phyloP scores from a whole-genome alignment of 2,888 invertebrate genomes.

The Tipula helvola region DNA sequence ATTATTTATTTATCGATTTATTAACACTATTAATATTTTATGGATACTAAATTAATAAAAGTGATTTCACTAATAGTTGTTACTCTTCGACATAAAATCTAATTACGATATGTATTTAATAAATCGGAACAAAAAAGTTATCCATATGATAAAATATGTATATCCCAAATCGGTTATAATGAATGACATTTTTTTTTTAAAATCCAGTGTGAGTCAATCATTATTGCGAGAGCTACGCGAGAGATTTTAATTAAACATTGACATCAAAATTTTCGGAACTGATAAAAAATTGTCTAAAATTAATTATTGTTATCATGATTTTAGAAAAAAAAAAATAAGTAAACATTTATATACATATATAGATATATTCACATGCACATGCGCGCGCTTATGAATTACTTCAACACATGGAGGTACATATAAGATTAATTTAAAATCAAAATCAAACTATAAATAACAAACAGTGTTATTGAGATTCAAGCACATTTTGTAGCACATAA shows the following conservation, averaged over 20 bases:
- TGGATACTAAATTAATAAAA: neutral
- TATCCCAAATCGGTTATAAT: neutral
- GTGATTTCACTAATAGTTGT: neutral
- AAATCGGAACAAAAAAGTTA: neutral
- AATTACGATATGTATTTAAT: neutral
- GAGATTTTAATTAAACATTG: neutral
- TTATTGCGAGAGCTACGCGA: neutral
- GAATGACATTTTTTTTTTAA: neutral
- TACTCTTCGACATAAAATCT: neutral
- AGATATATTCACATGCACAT: neutral
- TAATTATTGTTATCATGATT: neutral
- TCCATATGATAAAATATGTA: neutral
- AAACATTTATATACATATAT: neutral
- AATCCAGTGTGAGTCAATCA: neutral
- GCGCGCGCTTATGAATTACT: neutral
- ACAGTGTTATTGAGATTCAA: neutral
- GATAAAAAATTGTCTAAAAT: neutral
- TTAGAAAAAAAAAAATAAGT: neutral
- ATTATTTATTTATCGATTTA: neutral
- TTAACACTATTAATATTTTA: neutral
- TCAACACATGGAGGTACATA: neutral
- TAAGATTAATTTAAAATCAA: neutral
- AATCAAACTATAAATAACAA: neutral
- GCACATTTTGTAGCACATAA: neutral
- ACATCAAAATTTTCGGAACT: neutral